Evolutionary conservation across 2,888 invertebrate genomes (phyloP).

Genomic region (Ophion costatus): DNA sequence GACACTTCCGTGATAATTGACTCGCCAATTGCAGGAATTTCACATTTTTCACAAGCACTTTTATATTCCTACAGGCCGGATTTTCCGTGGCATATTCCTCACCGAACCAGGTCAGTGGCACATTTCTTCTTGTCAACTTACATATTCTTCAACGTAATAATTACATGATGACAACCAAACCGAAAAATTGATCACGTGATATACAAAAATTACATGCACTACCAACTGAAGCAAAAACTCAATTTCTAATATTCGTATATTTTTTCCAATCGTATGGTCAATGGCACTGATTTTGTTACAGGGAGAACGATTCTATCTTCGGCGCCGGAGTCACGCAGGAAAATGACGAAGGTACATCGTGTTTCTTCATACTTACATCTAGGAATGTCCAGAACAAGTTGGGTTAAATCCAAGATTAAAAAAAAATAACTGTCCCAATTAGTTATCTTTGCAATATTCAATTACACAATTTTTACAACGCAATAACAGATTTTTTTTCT

Average conservation of each 20-base stretch:
- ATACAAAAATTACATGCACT: constrained; percentile 61
- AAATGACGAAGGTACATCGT: neutral
- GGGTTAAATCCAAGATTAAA: too few species aligned
- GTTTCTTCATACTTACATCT: too few species aligned
- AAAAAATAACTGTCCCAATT: too few species aligned
- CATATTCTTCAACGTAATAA: neutral
- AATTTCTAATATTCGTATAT: neutral
- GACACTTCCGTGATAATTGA: neutral
- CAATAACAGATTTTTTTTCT: too few species aligned
- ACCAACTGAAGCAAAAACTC: constrained; percentile 54
- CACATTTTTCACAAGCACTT: neutral
- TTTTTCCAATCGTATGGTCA: neutral
- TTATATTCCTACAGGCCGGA: too few species aligned
- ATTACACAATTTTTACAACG: too few species aligned
- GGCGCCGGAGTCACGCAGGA: too few species aligned
- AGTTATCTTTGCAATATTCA: too few species aligned
- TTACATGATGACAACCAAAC: constrained; percentile 52
- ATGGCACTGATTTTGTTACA: neutral
- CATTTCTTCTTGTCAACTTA: too few species aligned
- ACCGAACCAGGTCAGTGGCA: too few species aligned
- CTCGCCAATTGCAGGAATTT: neutral
- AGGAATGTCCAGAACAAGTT: too few species aligned
- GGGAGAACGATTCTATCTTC: neutral
- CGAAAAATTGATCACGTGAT: constrained; percentile 63
- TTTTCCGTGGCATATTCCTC: too few species aligned